These are phyloP conservation scores for Diaphora mendica DNA, from an alignment of 2,888 invertebrate genomes.

Conservation along the genomic window DNA sequence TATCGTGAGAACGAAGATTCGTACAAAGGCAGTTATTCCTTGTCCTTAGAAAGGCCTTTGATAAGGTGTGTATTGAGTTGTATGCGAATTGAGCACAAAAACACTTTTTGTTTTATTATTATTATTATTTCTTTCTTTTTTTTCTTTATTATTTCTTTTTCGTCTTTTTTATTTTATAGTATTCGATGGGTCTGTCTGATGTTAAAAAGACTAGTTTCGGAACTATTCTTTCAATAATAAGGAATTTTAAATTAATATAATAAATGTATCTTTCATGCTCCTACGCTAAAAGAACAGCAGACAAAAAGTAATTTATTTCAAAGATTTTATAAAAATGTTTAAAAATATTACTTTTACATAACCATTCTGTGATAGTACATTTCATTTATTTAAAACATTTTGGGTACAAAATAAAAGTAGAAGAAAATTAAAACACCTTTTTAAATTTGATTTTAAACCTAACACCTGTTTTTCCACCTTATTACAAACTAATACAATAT, in stretches of 20 bases:
- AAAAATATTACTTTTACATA: no score
- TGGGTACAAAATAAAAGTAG: background rate
- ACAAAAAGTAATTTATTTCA: background rate
- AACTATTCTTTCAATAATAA: background rate
- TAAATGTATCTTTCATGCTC: background rate
- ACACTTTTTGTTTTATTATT: background rate
- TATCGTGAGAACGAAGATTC: conserved; percentile 13
- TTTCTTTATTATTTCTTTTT: background rate
- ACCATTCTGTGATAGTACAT: background rate
- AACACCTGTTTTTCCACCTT: background rate
- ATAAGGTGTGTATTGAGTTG: conserved; percentile 28
- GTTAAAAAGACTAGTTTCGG: background rate
- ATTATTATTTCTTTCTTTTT: background rate
- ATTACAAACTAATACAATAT: background rate
- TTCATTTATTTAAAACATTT: background rate
- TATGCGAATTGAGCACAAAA: conserved; percentile 9
- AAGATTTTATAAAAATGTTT: background rate
- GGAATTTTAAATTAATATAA: background rate
- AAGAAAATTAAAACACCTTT: background rate
- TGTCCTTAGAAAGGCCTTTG: conserved; percentile 27
- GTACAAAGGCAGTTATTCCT: conserved; percentile 35
- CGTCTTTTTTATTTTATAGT: background rate
- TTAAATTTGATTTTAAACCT: background rate
- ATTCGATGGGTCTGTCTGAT: background rate
- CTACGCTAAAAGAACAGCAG: background rate